phyloP scores from a whole-genome alignment of 1,140 invertebrate genomes.

The Heliconius hewitsoni region DNA sequence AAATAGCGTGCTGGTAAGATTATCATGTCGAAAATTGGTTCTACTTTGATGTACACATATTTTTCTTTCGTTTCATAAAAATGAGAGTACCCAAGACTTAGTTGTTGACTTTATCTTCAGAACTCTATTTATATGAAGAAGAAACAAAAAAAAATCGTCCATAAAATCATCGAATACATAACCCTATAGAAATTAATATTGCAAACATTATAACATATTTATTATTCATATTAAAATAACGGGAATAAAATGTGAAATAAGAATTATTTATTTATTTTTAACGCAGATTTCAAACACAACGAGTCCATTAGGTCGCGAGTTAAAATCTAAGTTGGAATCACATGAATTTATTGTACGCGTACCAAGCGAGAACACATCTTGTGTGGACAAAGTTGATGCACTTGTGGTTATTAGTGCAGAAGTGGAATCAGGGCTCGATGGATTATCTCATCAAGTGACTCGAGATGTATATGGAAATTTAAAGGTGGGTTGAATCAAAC shows the following conservation, averaged over 20 bases:
- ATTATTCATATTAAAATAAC: background rate
- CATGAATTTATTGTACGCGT: constrained; percentile 51
- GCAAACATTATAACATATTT: too few species aligned
- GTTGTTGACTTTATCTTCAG: too few species aligned
- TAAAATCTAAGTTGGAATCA: constrained; percentile 52
- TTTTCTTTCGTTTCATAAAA: too few species aligned
- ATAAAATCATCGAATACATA: too few species aligned
- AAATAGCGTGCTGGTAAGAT: constrained; percentile 58
- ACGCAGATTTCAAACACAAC: constrained; percentile 65
- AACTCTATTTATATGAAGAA: too few species aligned
- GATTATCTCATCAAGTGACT: constrained; percentile 55
- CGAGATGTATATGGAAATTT: constrained; percentile 68
- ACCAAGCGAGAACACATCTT: constrained; percentile 26
- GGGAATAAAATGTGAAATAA: background rate
- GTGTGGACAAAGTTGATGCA: constrained; percentile 49
- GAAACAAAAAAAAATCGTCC: too few species aligned
- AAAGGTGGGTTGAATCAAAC: constrained; percentile 49
- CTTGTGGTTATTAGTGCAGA: constrained; percentile 63
- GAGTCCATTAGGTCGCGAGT: constrained; percentile 53
- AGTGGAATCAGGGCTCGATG: constrained; percentile 48
- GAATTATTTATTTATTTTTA: background rate
- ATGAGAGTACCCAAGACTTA: too few species aligned
- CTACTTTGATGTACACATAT: too few species aligned
- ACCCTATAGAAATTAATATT: too few species aligned
- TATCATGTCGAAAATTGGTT: background rate